Evolutionary conservation across 1,140 invertebrate genomes (phyloP), one percentile per base, ranked within the genome.

Genomic region (Spodoptera litura): DNA sequence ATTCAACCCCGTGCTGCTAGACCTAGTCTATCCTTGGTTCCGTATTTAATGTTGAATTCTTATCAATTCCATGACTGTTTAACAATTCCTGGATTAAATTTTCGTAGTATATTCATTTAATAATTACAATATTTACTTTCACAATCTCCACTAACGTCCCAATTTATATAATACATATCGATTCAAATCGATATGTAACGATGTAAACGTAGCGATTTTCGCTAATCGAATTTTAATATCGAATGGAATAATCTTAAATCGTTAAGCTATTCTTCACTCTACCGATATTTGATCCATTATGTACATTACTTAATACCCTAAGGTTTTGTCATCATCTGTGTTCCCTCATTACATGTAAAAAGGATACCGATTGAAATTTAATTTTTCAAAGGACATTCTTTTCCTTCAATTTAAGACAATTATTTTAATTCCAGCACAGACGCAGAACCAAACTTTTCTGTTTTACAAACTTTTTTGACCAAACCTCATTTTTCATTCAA

Each of bases 11-110:
- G 66, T 58, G 56, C 61, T 71, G 76, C 68, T 78, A 78, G 80
- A 80, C 81, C 84, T 88, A 87, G 78, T 80, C 86, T 91, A 91
- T 66, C 83, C 78, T 92, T 93, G 91, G 90, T 93, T 91, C 91
- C 85, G 51, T 87, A 89, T 88, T 87, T 87, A 83, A 82, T 83
- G 82, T 78, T 86, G 52, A 75, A 76, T 80, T 72, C 20, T 85
- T 83, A 87, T 93, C 90, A 93, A 92, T 93, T 92, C 89, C 92
- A 83, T 78, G 58, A 81, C 79, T 85, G 53, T 78, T 78, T 81
- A 83, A 86, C 84, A 88, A 91, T 91, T 91, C 87, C 87, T 85
- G 83, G 80, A 55, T 78, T 81, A 78, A 81, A 70, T 79, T 71
- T 68, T 77, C 74, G 35, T 66, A 76, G 61, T 77, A 52, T 49